Evolutionary conservation across 2,888 invertebrate genomes (phyloP).

Genomic region (Apamea crenata): DNA sequence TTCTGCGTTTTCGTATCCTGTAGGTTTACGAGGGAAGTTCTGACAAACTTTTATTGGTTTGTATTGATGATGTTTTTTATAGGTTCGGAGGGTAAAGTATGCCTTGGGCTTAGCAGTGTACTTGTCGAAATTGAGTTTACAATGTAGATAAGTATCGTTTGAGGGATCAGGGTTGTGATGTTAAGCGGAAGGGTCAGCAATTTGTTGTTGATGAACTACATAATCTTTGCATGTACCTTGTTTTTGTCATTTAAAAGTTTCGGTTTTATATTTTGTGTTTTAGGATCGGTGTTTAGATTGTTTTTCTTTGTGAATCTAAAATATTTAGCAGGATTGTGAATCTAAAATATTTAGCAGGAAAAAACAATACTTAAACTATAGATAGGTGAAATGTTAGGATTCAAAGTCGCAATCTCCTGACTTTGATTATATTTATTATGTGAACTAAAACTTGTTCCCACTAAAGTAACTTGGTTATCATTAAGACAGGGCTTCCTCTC

Average conservation of each 20-base stretch:
- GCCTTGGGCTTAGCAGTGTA: conserved; percentile 50
- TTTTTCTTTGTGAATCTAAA: too few species aligned
- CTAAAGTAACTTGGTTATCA: too few species aligned
- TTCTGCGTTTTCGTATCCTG: conserved; percentile 1
- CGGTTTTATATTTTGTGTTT: background rate
- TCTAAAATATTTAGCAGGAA: too few species aligned
- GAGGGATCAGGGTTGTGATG: conserved; percentile 14
- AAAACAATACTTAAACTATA: too few species aligned
- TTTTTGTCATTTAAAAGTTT: background rate
- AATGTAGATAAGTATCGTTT: conserved; percentile 56
- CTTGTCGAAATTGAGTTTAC: conserved; percentile 59
- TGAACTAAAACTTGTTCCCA: too few species aligned
- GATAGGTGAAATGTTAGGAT: too few species aligned
- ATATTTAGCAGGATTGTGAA: too few species aligned
- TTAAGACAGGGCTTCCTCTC: too few species aligned
- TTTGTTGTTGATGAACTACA: conserved; percentile 32
- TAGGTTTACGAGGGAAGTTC: conserved; percentile 38
- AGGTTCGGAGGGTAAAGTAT: conserved; percentile 50
- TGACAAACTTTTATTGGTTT: conserved; percentile 62
- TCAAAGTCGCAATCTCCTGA: too few species aligned
- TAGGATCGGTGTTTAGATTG: background rate
- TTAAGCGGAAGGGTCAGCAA: conserved; percentile 19
- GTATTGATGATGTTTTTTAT: conserved; percentile 63
- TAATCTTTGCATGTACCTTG: conserved; percentile 5
- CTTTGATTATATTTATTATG: too few species aligned